Percentiles rank a stretch among this genome's conserved stretches.
These are phyloP conservation scores for Pseudeuparius sepicola DNA, from an alignment of 2,888 invertebrate genomes.

Conservation along the genomic window DNA sequence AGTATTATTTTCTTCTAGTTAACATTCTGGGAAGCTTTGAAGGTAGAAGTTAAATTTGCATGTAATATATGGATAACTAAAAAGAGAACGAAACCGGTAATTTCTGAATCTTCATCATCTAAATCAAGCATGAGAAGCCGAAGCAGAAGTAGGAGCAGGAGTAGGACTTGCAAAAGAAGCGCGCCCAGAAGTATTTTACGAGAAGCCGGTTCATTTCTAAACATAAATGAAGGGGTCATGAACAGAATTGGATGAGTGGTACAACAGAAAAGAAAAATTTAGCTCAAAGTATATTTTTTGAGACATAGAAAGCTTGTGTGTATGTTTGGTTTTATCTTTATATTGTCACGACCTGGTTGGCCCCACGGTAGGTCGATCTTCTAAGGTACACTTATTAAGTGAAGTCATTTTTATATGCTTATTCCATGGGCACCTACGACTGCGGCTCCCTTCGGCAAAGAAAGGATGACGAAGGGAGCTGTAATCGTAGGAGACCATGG, in stretches of 20 bases:
- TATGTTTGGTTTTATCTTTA: too few species aligned
- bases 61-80: slow-evolving; percentile 63
- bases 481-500: too few species aligned
- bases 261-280: too few species aligned
- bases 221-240: slow-evolving; percentile 26
- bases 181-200: slow-evolving; percentile 26
- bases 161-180: slow-evolving; percentile 27
- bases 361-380: too few species aligned
- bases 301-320: too few species aligned
- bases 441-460: too few species aligned
- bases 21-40: slow-evolving; percentile 56
- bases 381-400: too few species aligned
- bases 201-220: slow-evolving; percentile 27
- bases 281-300: too few species aligned
- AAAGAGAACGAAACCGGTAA: slow-evolving; percentile 46
- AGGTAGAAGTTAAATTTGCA: slow-evolving; percentile 59
- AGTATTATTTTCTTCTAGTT: slow-evolving; percentile 43
- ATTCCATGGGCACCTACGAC: too few species aligned
- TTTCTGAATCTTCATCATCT: slow-evolving; percentile 26
- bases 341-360: too few species aligned
- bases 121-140: slow-evolving; percentile 5
- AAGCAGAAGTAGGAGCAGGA: slow-evolving; percentile 28
- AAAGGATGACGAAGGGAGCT: too few species aligned
- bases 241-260: slow-evolving; percentile 14
- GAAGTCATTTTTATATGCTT: too few species aligned